Conservation (phyloP, 2,888 invertebrate species). For the Lampropteryx suffumata region DNA sequence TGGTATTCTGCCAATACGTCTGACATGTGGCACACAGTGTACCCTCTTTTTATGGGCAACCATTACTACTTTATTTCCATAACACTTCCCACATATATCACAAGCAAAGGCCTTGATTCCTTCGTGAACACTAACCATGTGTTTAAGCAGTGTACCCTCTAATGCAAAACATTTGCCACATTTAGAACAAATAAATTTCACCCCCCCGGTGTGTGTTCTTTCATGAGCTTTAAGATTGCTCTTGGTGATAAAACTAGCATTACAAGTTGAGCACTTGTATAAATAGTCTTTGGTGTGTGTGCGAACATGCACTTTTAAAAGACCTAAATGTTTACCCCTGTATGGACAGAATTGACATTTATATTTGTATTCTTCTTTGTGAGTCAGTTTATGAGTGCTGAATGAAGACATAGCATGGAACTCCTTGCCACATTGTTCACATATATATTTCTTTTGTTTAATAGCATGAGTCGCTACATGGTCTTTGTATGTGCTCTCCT, state of each 20-base stretch:
- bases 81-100: constrained; percentile 47
- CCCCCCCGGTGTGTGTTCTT: constrained; percentile 32
- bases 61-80: constrained; percentile 43
- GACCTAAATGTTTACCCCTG: constrained; percentile 42
- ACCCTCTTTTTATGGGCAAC: constrained; percentile 45
- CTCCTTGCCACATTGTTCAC: constrained; percentile 50
- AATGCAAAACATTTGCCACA: constrained; percentile 39
- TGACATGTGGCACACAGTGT: constrained; percentile 33
- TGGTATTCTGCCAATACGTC: constrained; percentile 1
- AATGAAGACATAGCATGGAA: constrained; percentile 43
- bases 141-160: constrained; percentile 38
- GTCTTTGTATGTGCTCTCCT: constrained; percentile 32
- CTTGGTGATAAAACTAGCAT: constrained; percentile 47
- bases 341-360: constrained; percentile 54
- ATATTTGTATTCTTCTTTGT: constrained; percentile 44
- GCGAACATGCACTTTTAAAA: constrained; percentile 48
- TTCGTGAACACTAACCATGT: constrained; percentile 39
- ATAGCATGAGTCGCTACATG: constrained; percentile 39
- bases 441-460: constrained; percentile 38
- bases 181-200: constrained; percentile 33
- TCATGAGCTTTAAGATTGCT: constrained; percentile 48
- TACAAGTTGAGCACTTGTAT: constrained; percentile 48
- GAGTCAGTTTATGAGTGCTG: constrained; percentile 44
- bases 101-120: constrained; percentile 41
- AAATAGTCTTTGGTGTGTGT: constrained; percentile 51